Evolutionary conservation across 2,888 invertebrate species (phyloP), one percentile per base, ranked within the genome.

Genomic region (Pimpla rufipes): DNA sequence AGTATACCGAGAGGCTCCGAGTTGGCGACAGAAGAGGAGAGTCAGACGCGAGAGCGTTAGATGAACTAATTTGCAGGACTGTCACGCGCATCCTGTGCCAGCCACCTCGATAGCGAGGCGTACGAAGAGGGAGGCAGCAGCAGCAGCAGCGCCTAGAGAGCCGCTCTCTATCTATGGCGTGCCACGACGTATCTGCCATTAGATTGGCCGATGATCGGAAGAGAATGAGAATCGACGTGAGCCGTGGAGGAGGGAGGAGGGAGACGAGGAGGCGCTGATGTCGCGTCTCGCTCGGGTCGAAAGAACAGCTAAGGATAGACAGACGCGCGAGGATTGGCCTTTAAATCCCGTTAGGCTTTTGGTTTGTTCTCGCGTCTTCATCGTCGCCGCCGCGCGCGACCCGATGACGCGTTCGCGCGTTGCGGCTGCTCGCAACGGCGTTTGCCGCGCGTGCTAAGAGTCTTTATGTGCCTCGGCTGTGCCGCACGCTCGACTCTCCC

Each of bases 11-110:
- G 29, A 29, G 29, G 18, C 18, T 62, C 3, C 42, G 29, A 5
- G 13, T 50, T 37, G 37, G 55, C 23, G 37, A 50, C 37, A 64
- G 18, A n/a, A 62, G 37, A 52, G 62, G 66, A 67, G 62, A 50
- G 42, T 13, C 79, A 21, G 57, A 76, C 79, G 77, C 84, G 83
- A 86, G 86, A 29, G 79, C 80, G 77, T 86, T 85, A 86, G 86
- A 86, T 85, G 83, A 86, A 83, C 80, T 62, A 88, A 90, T 92
- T 90, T 86, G 89, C 90, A 92, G 90, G 88, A 90, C 88, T 88
- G 90, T 92, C 92, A 91, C 92, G 91, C 86, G 90, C 91, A 90
- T 91, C 90, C 91, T 90, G 90, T 89, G 79, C n/a, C n/a, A 83
- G 82, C 68, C 78, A 79, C 77, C 83, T 85, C 85, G 85, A 83